phyloP scores from a whole-genome alignment of 2,797 vertebrate species.

The Ctenosaura bakeri region DNA sequence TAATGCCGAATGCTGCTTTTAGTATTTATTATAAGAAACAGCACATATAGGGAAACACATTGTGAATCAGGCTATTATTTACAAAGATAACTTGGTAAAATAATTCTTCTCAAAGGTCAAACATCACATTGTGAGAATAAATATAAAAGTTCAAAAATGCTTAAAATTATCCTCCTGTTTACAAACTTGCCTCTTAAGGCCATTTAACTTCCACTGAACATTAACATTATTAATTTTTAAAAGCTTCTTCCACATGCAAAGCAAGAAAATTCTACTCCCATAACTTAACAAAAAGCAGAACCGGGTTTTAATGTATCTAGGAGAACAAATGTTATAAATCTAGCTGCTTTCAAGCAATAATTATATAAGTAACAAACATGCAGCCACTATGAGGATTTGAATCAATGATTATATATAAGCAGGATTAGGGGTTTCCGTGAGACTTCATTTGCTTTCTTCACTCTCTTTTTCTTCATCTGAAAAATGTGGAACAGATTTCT shows the following conservation, averaged over 20 bases:
- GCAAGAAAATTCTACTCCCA: slow-evolving; percentile 71
- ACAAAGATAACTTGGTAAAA: slow-evolving; percentile 71
- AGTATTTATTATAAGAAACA: slow-evolving; percentile 78
- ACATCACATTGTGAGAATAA: slow-evolving; percentile 66
- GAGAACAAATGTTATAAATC: slow-evolving; percentile 76
- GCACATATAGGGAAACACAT: slow-evolving; percentile 44
- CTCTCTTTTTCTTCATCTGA: slow-evolving; percentile 88
- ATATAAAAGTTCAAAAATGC: slow-evolving; percentile 55
- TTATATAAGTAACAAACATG: slow-evolving; percentile 79
- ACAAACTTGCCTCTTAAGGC: slow-evolving; percentile 71
- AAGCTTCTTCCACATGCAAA: slow-evolving; percentile 70
- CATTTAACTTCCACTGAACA: slow-evolving; percentile 70
- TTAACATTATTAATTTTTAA: slow-evolving; percentile 75
- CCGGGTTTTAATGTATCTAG: slow-evolving; percentile 71
- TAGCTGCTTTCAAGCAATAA: slow-evolving; percentile 76
- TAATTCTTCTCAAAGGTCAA: slow-evolving; percentile 69
- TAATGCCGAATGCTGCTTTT: slow-evolving; percentile 68
- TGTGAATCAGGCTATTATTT: slow-evolving; percentile 74
- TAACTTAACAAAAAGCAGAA: slow-evolving; percentile 81
- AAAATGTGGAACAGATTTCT: slow-evolving; percentile 97
- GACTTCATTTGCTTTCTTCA: slow-evolving; percentile 64
- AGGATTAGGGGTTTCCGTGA: slow-evolving; percentile 43
- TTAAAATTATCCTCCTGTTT: slow-evolving; percentile 68
- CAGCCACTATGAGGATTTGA: slow-evolving; percentile 74
- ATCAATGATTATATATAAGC: slow-evolving; percentile 68